Conservation (phyloP, 2,113 vertebrate species). For the Chelonoidis abingdonii region DNA sequence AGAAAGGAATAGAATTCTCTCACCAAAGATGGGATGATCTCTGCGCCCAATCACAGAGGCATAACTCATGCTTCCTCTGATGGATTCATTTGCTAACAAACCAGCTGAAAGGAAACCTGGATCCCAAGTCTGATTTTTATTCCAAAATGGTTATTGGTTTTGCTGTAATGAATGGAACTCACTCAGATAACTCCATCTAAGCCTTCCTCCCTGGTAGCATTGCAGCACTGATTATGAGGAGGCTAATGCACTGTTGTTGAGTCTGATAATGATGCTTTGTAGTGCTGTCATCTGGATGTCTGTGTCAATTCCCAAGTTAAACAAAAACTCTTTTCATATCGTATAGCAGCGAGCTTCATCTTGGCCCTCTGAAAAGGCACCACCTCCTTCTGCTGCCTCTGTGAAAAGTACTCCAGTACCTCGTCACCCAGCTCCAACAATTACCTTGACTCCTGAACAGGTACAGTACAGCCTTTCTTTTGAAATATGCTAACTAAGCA, state of each 20-base stretch:
- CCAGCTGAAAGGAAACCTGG: background rate
- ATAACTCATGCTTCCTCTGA: background rate
- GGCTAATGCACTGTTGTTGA: background rate
- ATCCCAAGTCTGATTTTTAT: background rate
- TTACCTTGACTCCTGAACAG: conserved; percentile 79
- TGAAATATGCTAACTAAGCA: background rate
- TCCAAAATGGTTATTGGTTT: background rate
- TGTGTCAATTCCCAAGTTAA: background rate
- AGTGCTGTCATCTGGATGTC: background rate
- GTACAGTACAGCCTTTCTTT: conserved; percentile 28
- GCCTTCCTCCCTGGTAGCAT: background rate
- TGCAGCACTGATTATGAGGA: background rate
- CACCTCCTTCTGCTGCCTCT: conserved; percentile 45
- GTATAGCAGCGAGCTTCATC: conserved; percentile 31
- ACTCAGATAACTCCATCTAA: background rate
- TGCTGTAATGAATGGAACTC: background rate
- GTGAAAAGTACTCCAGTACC: conserved; percentile 49
- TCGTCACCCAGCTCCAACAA: conserved; percentile 26
- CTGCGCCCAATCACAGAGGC: background rate
- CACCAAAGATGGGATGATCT: background rate
- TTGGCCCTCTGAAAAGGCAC: background rate
- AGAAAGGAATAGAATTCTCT: background rate
- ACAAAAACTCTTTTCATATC: background rate
- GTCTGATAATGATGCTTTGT: background rate
- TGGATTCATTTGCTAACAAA: background rate